These are phyloP conservation scores for Papilio machaon DNA, from an alignment of 1,140 invertebrate species.

Conservation along the genomic window DNA sequence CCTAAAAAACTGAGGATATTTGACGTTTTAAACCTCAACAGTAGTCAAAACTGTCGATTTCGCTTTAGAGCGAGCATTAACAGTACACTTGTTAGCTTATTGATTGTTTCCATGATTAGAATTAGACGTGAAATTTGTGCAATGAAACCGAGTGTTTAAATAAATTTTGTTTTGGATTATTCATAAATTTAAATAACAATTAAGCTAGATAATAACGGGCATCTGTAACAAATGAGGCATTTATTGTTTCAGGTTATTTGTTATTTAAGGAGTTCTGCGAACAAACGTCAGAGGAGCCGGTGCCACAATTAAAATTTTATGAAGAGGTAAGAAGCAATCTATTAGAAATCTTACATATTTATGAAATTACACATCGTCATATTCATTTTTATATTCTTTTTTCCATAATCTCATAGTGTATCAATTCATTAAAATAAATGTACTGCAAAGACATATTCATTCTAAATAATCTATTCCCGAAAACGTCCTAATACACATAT, in stretches of 20 bases:
- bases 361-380: neutral
- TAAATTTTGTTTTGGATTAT: neutral
- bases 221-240: neutral
- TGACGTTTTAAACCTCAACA: neutral
- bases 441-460: neutral
- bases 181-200: neutral
- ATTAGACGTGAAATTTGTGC: neutral
- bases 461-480: neutral
- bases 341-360: constrained; percentile 44
- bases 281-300: constrained; percentile 96
- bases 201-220: neutral
- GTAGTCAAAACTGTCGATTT: neutral
- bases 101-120: neutral
- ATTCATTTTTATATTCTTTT: neutral
- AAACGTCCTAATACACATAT: neutral
- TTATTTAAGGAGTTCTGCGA: constrained; percentile 99
- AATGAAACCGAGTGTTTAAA: neutral
- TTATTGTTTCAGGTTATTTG: constrained; percentile 93
- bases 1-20: neutral
- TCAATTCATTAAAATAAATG: neutral
- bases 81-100: too few relatives aligned
- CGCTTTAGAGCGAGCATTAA: neutral
- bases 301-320: constrained; percentile 99
- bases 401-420: neutral
- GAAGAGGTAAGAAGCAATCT: constrained; percentile 91